Percentiles rank a stretch among this genome's conserved stretches.
Evolutionary conservation across 2,888 invertebrate species (phyloP).

Genomic region (Tachina lurida): DNA sequence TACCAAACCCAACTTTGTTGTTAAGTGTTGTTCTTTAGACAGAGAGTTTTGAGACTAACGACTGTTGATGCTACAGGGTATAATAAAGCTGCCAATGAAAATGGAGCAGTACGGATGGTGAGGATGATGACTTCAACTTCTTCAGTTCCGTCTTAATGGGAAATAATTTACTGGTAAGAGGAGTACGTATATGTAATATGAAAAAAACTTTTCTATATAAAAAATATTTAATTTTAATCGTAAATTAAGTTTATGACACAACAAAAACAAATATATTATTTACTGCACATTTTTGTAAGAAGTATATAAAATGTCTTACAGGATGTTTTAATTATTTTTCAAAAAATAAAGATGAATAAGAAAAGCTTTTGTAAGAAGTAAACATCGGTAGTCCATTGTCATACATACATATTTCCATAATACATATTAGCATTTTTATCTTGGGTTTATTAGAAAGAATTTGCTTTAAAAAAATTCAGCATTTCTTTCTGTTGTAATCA

Average conservation of each 20-base stretch:
- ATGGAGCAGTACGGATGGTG: background rate
- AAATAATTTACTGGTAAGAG: constrained; percentile 54
- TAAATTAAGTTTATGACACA: constrained; percentile 32
- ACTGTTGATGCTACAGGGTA: background rate
- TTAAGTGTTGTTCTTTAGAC: constrained; percentile 67
- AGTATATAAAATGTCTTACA: constrained; percentile 31
- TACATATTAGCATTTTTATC: background rate
- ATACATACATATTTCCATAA: constrained; percentile 31
- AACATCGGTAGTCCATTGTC: constrained; percentile 26
- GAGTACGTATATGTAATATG: constrained; percentile 39
- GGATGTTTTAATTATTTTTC: constrained; percentile 22
- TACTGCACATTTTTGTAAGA: constrained; percentile 35
- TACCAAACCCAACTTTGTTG: constrained; percentile 58
- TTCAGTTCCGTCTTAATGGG: constrained; percentile 26
- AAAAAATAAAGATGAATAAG: constrained; percentile 5
- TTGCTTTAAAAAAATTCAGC: background rate
- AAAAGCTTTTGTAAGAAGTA: constrained; percentile 64
- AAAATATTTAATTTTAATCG: constrained; percentile 43
- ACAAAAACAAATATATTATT: constrained; percentile 21
- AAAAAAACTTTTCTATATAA: background rate
- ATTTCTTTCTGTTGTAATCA: background rate
- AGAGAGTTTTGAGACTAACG: constrained; percentile 59
- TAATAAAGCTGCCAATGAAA: background rate
- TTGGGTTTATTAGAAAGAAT: background rate
- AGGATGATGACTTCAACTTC: background rate